Conservation (phyloP, 2,888 invertebrate species). For the Timema podura region DNA sequence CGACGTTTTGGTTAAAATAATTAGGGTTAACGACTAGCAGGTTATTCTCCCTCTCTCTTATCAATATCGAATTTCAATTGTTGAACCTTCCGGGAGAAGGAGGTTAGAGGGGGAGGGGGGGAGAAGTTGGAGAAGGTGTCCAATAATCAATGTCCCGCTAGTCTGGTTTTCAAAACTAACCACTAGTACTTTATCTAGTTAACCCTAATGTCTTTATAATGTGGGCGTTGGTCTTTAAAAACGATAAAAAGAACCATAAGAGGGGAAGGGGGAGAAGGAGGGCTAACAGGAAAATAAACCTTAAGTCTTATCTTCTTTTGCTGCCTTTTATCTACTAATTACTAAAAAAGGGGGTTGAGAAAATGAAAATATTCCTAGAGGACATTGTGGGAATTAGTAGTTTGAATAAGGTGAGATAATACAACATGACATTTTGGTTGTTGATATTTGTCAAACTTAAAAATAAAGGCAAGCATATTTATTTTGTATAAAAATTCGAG, state of each 20-base stretch:
- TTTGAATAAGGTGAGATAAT: too few species aligned
- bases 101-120: slow-evolving; percentile 10
- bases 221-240: slow-evolving; percentile 23
- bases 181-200: slow-evolving; percentile 17
- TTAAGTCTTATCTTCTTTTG: slow-evolving; percentile 14
- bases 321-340: slow-evolving; percentile 27
- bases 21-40: too few species aligned
- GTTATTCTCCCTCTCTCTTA: too few species aligned
- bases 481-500: too few species aligned
- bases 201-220: slow-evolving; percentile 22
- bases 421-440: too few species aligned
- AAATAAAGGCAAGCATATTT: too few species aligned
- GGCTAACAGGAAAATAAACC: neutral
- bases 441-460: too few species aligned
- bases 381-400: too few species aligned
- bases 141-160: slow-evolving; percentile 14
- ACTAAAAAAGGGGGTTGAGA: slow-evolving; percentile 13
- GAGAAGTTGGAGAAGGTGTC: slow-evolving; percentile 2
- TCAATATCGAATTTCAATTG: slow-evolving; percentile 14
- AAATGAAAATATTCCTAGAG: slow-evolving; percentile 10
- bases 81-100: neutral
- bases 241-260: neutral
- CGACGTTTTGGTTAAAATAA: too few species aligned
- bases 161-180: slow-evolving; percentile 4
- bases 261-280: neutral